phyloP scores from a whole-genome alignment of 35 echinoderm and acorn worm species.

The Ptychodera flava region DNA sequence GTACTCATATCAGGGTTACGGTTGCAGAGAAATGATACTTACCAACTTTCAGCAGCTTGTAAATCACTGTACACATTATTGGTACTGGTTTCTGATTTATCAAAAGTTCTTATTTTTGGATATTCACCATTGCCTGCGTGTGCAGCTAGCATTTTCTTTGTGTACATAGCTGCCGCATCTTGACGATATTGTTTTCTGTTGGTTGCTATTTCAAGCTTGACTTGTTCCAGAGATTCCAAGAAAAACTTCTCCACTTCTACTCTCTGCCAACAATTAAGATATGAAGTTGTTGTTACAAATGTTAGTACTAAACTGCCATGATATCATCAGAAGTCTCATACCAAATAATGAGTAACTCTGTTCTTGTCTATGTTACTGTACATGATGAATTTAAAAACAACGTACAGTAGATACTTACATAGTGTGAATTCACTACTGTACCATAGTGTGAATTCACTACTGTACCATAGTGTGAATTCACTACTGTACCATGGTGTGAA shows the following conservation, averaged over 20 bases:
- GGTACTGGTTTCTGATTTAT: constrained; percentile 71
- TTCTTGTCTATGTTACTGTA: no score
- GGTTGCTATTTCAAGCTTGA: constrained; percentile 89
- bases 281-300: no score
- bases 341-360: no score
- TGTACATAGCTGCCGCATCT: constrained; percentile 67
- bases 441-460: no score
- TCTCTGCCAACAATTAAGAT: constrained; percentile 41
- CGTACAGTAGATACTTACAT: no score
- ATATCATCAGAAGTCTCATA: no score
- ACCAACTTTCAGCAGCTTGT: constrained; percentile 93
- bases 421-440: no score
- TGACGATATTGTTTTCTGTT: constrained; percentile 83
- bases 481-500: no score
- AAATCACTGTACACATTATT: constrained; percentile 92
- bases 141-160: constrained; percentile 88
- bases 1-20: no score
- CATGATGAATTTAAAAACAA: no score
- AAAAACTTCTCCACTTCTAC: constrained; percentile 99
- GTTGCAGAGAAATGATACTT: constrained; percentile 2
- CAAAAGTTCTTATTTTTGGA: constrained; percentile 82
- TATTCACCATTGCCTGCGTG: constrained; percentile 60
- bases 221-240: constrained; percentile 79
- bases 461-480: no score
- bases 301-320: no score